Percentiles rank a stretch among this genome's conserved stretches.
Conservation (phyloP, 2,888 invertebrate genomes). For the Crepidodera aurea region DNA sequence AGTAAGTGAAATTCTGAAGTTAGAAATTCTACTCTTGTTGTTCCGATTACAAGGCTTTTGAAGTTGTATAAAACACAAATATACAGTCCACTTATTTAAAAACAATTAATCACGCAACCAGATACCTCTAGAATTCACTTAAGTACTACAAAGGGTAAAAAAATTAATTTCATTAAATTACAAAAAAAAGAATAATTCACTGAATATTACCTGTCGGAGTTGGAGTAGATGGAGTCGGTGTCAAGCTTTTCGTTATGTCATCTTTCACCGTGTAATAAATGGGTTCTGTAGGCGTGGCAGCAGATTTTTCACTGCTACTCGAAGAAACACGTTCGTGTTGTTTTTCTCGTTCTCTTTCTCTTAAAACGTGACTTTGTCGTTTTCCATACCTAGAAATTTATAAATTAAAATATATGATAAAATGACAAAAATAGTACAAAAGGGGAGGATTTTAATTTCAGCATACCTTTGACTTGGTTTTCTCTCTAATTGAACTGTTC, state of each 20-base stretch:
- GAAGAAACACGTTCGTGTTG: conserved; percentile 54
- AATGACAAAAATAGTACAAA: no score
- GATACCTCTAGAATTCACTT: no score
- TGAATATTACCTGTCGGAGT: conserved; percentile 48
- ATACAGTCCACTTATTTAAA: no score
- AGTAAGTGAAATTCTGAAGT: no score
- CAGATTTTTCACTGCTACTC: conserved; percentile 67
- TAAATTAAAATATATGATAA: no score
- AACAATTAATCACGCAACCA: no score
- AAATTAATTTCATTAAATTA: no score
- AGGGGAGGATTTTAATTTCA: not conserved
- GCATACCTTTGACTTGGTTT: conserved; percentile 87
- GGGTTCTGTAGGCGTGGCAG: conserved; percentile 58
- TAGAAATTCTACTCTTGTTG: no score
- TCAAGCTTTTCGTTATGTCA: conserved; percentile 51
- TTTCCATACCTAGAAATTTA: conserved; percentile 89
- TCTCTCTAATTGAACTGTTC: conserved; percentile 95
- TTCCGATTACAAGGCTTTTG: no score
- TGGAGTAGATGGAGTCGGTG: conserved; percentile 39
- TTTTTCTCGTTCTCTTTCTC: conserved; percentile 65
- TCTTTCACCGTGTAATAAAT: conserved; percentile 57
- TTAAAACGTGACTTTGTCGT: conserved; percentile 86
- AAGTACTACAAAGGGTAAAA: no score
- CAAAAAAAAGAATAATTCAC: no score
- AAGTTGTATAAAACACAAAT: no score